Percentiles rank a stretch among this genome's conserved stretches.
These are phyloP conservation scores for Hemistola chrysoprasaria DNA, from an alignment of 2,888 invertebrate species.

Conservation along the genomic window DNA sequence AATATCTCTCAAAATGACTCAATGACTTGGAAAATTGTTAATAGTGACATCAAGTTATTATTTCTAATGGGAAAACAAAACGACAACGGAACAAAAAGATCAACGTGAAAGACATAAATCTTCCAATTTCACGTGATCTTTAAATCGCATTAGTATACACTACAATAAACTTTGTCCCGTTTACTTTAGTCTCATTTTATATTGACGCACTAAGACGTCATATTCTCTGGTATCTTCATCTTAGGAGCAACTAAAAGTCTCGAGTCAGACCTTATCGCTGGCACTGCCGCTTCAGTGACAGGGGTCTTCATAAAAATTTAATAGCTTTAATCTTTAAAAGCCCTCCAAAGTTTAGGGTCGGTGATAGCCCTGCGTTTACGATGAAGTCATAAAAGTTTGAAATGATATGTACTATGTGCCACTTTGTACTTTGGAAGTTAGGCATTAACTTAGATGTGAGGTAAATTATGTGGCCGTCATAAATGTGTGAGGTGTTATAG, in stretches of 20 bases:
- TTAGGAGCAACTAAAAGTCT: conserved; percentile 44
- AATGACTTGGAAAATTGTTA: too few relatives aligned
- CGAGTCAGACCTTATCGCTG: conserved; percentile 55
- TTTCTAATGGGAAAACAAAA: too few relatives aligned
- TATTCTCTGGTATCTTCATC: conserved; percentile 29
- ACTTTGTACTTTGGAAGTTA: conserved; percentile 39
- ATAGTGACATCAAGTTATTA: too few relatives aligned
- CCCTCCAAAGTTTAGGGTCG: conserved; percentile 59
- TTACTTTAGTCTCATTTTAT: conserved; percentile 22
- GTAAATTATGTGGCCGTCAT: conserved; percentile 1
- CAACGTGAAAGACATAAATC: conserved; percentile 8
- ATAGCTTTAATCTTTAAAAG: conserved; percentile 71
- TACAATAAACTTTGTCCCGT: conserved; percentile 21
- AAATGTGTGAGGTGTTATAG: not conserved
- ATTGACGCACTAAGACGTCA: conserved; percentile 20
- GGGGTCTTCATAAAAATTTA: conserved; percentile 72
- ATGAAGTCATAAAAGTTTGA: conserved; percentile 55
- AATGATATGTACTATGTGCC: conserved; percentile 39
- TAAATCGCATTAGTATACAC: conserved; percentile 18
- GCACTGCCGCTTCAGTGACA: conserved; percentile 56
- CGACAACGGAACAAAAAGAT: too few relatives aligned
- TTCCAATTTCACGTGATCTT: conserved; percentile 15
- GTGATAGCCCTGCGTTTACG: conserved; percentile 62
- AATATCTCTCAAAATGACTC: too few relatives aligned
- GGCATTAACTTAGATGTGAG: conserved; percentile 13